Conservation (phyloP, 2,113 vertebrate species). For the Xyrauchen texanus region DNA sequence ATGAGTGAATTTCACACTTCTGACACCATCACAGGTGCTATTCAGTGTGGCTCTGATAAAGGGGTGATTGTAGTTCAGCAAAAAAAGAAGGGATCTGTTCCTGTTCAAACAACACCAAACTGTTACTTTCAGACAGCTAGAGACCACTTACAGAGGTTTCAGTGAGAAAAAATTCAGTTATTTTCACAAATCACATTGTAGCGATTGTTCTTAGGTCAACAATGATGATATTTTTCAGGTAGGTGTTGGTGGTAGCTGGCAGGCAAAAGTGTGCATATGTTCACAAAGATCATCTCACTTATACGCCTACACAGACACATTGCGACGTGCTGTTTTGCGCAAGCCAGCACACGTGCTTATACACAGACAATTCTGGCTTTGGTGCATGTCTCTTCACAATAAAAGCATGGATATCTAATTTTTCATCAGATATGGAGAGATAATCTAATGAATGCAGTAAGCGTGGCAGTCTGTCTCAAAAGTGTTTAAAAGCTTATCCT, state of each 20-base stretch:
- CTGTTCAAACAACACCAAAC: background rate
- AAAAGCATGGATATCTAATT: conserved; percentile 23
- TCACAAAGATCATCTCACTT: background rate
- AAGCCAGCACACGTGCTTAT: no score
- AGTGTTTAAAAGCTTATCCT: conserved; percentile 62
- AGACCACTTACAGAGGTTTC: background rate
- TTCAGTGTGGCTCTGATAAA: conserved; percentile 56
- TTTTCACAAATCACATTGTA: conserved; percentile 4
- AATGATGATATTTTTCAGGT: background rate
- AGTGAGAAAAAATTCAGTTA: conserved; percentile 4
- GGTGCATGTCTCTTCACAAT: conserved; percentile 37
- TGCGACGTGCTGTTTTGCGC: background rate
- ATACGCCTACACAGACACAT: background rate
- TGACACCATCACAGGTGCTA: conserved; percentile 68
- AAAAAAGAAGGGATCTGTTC: conserved; percentile 39
- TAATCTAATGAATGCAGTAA: conserved; percentile 43
- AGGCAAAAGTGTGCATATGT: background rate
- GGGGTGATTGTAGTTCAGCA: conserved; percentile 28
- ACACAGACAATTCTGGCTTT: background rate
- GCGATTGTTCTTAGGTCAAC: background rate
- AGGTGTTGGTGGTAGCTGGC: background rate
- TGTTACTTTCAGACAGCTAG: conserved; percentile 11
- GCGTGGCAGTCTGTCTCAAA: conserved; percentile 49
- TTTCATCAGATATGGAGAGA: conserved; percentile 38
- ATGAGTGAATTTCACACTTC: conserved; percentile 55